Percentiles rank a stretch among this genome's conserved stretches.
These are phyloP conservation scores for Palloptera scutellata DNA, from an alignment of 2,888 invertebrate genomes.

Conservation along the genomic window DNA sequence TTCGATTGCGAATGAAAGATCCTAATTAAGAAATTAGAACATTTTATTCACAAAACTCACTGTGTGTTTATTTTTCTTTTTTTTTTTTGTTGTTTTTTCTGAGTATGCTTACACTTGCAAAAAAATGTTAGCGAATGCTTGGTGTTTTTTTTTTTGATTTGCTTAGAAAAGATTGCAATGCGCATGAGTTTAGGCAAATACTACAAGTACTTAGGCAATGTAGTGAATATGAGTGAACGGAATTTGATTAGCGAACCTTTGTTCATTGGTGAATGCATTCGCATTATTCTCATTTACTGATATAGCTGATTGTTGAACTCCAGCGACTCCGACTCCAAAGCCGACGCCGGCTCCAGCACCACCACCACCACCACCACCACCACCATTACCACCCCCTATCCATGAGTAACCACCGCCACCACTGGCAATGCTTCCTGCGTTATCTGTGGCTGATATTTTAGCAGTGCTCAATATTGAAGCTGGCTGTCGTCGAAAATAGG, in stretches of 20 bases:
- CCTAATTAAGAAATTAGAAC: too few species aligned
- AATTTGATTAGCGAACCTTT: conserved; percentile 48
- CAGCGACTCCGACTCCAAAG: too few species aligned
- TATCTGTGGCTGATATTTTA: conserved; percentile 36
- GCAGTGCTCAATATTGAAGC: conserved; percentile 76
- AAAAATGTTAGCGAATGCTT: background rate
- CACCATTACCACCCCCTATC: too few species aligned
- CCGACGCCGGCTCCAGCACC: too few species aligned
- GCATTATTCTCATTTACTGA: conserved; percentile 35
- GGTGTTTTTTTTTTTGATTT: background rate
- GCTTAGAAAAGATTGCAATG: background rate
- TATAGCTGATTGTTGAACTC: background rate
- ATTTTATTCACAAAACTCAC: too few species aligned
- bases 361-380: conserved; percentile 24
- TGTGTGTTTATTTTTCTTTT: too few species aligned
- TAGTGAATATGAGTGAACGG: background rate
- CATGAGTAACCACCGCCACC: conserved; percentile 41
- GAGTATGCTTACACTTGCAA: too few species aligned
- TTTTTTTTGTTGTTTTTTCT: too few species aligned
- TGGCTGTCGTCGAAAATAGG: conserved; percentile 82
- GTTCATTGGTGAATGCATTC: conserved; percentile 43
- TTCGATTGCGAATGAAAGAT: too few species aligned
- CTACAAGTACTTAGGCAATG: background rate
- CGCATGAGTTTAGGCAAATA: background rate
- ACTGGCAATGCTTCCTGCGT: conserved; percentile 71